These are phyloP conservation scores for Cotesia vestalis DNA, from an alignment of 1,140 invertebrate species.

Conservation along the genomic window DNA sequence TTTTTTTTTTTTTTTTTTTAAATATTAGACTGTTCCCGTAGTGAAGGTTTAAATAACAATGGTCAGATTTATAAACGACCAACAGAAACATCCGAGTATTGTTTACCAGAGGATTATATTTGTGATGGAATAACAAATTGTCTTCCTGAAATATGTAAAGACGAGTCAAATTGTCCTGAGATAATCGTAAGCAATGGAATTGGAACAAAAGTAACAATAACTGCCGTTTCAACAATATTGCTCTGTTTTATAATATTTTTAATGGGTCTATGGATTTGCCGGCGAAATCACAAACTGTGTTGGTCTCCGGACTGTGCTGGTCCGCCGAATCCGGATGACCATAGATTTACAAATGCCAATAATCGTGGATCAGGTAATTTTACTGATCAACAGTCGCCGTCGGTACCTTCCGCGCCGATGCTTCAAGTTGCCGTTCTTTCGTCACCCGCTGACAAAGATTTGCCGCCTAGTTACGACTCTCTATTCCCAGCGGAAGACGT, in stretches of 20 bases:
- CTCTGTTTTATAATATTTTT: constrained; percentile 58
- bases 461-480: constrained; percentile 63
- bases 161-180: constrained; percentile 52
- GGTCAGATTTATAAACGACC: too few species aligned
- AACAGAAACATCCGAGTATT: constrained; percentile 39
- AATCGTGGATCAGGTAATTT: constrained; percentile 32
- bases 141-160: constrained; percentile 47
- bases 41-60: too few species aligned
- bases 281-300: constrained; percentile 56
- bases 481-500: constrained; percentile 51
- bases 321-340: constrained; percentile 40
- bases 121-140: constrained; percentile 61
- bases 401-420: constrained; percentile 56
- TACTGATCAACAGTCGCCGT: constrained; percentile 27
- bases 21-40: too few species aligned
- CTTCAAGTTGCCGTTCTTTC: constrained; percentile 53
- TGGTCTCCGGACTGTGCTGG: constrained; percentile 62
- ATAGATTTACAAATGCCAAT: constrained; percentile 23
- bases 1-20: constrained; percentile 14
- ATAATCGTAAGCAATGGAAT: constrained; percentile 47
- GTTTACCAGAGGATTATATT: constrained; percentile 52
- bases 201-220: constrained; percentile 59
- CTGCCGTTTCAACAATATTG: constrained; percentile 58
- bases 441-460: constrained; percentile 57
- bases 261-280: constrained; percentile 59